Evolutionary conservation across 2,888 invertebrate genomes (phyloP).

Genomic region (Anarsia innoxiella): DNA sequence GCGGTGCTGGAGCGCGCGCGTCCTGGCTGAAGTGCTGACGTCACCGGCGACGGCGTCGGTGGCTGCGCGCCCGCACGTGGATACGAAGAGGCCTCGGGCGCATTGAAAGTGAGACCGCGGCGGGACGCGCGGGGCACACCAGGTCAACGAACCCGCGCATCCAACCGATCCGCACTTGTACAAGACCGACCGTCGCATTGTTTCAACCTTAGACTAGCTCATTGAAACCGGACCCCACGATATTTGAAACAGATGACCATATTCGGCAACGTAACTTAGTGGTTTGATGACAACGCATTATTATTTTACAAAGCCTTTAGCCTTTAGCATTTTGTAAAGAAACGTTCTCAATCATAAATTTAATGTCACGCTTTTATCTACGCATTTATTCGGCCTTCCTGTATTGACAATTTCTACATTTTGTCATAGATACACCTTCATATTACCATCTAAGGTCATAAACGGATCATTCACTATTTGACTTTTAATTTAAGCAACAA

Average conservation of each 20-base stretch:
- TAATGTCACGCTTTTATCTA: too few species aligned
- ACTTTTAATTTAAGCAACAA: background rate
- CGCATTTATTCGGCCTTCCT: background rate
- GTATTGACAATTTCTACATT: background rate
- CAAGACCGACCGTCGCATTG: constrained; percentile 63
- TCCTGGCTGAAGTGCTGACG: constrained; percentile 50
- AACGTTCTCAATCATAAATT: too few species aligned
- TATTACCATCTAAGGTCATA: too few species aligned
- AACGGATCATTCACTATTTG: too few species aligned
- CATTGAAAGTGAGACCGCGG: constrained; percentile 69
- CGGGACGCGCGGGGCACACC: constrained; percentile 33
- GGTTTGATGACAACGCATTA: too few species aligned
- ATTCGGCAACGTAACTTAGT: constrained; percentile 20
- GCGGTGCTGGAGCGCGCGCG: constrained; percentile 31
- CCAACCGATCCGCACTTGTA: constrained; percentile 69
- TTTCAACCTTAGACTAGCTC: constrained; percentile 45
- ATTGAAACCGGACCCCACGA: constrained; percentile 32
- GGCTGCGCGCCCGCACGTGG: constrained; percentile 62
- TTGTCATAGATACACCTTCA: too few species aligned
- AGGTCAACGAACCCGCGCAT: constrained; percentile 63
- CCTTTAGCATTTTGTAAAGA: too few species aligned
- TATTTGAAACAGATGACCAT: constrained; percentile 25
- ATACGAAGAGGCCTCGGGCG: constrained; percentile 58
- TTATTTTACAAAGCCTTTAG: too few species aligned
- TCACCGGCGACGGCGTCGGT: constrained; percentile 46